Conservation (phyloP, 1,140 invertebrate genomes). For the Nasonia vitripennis region DNA sequence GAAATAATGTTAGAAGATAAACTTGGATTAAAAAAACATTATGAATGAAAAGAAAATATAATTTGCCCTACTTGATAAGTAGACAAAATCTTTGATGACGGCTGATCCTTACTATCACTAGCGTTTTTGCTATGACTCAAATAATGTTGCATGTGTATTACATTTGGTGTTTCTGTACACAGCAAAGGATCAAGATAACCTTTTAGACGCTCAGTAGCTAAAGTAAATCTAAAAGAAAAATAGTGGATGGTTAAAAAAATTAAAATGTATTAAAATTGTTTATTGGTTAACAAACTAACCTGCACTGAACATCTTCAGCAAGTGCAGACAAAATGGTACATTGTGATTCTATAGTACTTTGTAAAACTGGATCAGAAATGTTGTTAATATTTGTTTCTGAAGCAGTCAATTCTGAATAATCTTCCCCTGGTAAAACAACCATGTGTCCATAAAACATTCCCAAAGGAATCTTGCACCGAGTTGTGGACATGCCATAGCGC, state of each 20-base stretch:
- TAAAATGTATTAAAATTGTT: background rate
- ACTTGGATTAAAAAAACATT: background rate
- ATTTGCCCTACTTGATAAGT: slow-evolving; percentile 82
- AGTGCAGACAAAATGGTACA: slow-evolving; percentile 77
- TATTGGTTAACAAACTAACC: slow-evolving; percentile 70
- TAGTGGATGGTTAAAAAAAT: slow-evolving; percentile 21
- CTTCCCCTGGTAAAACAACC: slow-evolving; percentile 83
- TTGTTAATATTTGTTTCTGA: slow-evolving; percentile 62
- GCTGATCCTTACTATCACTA: slow-evolving; percentile 78
- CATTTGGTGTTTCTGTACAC: slow-evolving; percentile 85
- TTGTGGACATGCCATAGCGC: slow-evolving; percentile 91
- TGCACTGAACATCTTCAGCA: slow-evolving; percentile 88
- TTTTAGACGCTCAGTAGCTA: slow-evolving; percentile 88
- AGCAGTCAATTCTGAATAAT: slow-evolving; percentile 75
- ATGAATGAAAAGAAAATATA: slow-evolving; percentile 41
- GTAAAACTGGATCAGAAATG: slow-evolving; percentile 66
- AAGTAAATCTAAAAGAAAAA: slow-evolving; percentile 78
- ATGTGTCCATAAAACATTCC: slow-evolving; percentile 95
- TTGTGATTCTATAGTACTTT: slow-evolving; percentile 76
- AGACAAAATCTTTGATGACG: slow-evolving; percentile 81
- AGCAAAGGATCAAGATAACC: slow-evolving; percentile 84
- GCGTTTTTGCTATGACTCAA: slow-evolving; percentile 77
- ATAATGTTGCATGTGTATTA: slow-evolving; percentile 87
- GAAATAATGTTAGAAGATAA: background rate
- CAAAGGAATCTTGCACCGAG: slow-evolving; percentile 90